Conservation (phyloP, 2,797 vertebrate species). For the Cyclura pinguis region DNA sequence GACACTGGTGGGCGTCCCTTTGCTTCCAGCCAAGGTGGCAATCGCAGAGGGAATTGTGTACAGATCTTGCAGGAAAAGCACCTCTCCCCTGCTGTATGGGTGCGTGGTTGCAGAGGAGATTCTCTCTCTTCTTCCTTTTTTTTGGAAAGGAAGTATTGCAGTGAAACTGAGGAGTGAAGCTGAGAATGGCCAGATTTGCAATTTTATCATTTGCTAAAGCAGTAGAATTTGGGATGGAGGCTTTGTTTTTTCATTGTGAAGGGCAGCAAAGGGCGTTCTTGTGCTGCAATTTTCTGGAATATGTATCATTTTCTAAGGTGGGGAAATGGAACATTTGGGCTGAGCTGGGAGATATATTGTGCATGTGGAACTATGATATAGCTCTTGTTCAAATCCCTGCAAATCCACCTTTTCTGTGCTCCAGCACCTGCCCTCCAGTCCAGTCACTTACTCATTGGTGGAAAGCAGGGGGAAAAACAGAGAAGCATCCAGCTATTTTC, state of each 20-base stretch:
- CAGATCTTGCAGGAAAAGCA: slow-evolving; percentile 45
- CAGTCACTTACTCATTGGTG: too few species aligned
- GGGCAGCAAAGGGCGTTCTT: neutral
- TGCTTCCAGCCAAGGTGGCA: slow-evolving; percentile 64
- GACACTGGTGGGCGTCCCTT: slow-evolving; percentile 60
- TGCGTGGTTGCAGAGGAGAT: too few species aligned
- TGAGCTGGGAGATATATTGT: neutral
- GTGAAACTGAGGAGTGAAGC: neutral
- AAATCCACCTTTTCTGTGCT: too few species aligned
- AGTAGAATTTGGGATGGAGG: neutral
- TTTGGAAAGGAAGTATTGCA: neutral
- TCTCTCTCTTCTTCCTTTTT: neutral
- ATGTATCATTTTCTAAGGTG: neutral
- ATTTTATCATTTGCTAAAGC: neutral
- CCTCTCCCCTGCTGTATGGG: neutral
- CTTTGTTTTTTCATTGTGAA: neutral
- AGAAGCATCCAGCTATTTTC: too few species aligned
- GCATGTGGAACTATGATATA: neutral
- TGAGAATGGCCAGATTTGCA: neutral
- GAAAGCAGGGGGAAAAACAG: too few species aligned
- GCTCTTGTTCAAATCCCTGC: too few species aligned
- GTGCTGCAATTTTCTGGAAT: neutral
- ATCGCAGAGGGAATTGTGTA: slow-evolving; percentile 56
- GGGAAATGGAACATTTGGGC: neutral
- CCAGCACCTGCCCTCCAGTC: too few species aligned